These are phyloP conservation scores for Orientallactaga sibirica DNA, from an alignment of 2,797 vertebrate genomes.

Conservation along the genomic window DNA sequence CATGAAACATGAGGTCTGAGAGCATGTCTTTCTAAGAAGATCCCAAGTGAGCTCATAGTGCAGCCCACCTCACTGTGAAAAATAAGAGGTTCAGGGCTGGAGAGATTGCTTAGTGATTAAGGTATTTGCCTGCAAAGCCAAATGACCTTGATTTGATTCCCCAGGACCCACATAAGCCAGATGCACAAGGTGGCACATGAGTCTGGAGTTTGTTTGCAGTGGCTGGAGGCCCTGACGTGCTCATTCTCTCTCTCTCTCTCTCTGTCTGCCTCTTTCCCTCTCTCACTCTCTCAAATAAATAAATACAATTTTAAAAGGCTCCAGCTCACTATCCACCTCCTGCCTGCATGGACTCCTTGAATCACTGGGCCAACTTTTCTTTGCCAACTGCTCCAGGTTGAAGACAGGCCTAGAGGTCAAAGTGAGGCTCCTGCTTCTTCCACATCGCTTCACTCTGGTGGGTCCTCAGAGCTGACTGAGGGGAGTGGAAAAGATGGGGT, in stretches of 20 bases:
- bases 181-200: no score
- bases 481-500: accelerated
- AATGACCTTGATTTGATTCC: no score
- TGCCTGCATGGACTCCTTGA: neutral
- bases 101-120: no score
- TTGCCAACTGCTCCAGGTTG: neutral
- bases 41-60: neutral
- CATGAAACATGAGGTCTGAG: neutral
- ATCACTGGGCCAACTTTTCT: neutral
- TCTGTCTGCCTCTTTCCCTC: no score
- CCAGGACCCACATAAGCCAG: no score
- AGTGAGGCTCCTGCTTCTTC: neutral
- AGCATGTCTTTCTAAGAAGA: neutral
- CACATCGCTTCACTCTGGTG: accelerated
- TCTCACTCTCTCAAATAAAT: no score
- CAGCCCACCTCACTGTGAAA: neutral
- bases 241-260: no score
- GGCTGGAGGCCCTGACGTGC: no score
- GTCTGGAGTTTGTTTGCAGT: no score
- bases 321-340: neutral
- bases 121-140: no score
- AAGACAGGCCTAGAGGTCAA: neutral
- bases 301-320: no score
- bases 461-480: neutral
- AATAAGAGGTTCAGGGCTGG: neutral